Evolutionary conservation across 2,888 invertebrate species (phyloP), one percentile per base, ranked within the genome.

Genomic region (Thera obeliscata): DNA sequence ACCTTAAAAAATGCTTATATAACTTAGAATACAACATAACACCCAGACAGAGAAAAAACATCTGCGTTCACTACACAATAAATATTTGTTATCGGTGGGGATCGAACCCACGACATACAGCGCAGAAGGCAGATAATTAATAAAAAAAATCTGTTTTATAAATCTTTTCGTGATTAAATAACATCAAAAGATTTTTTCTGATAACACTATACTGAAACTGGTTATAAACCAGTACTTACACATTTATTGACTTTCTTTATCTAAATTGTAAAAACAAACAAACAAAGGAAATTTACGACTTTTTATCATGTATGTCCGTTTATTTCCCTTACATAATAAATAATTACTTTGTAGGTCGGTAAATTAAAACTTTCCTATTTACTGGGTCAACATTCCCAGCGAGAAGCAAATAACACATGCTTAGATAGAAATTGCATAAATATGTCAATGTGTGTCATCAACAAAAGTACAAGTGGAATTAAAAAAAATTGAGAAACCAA

Each of bases 331-430:
- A 49, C 59, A 22, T 35, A 61, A 61, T 65, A 56, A 62, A 59
- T 67, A 64, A 64, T 62, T 57, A 64, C 49, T 71, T 70, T 8
- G 50, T 50, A 50, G 22, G 50, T 48, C 56, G 52, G 62, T 55
- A 48, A 64, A 62, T 60, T 59, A 67, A 75, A 72, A 74, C 61
- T 70, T 73, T 73, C 70, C 73, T 74, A 70, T 70, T 73, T 60
- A 65, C 59, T 55, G 60, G 62, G 64, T 66, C 61, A 69, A 69
- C 56, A 70, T 68, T 67, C 69, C 70, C 63, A 70, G 61, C 61
- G 63, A 60, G 33, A 54, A 73, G 9, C 62, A 62, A 66, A 66
- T 61, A 50, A 59, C 62, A 65, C 38, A 43, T 60, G 49, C 46
- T 54, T 35, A 57, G 58, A 12, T 71, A 59, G 43, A 36, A 36